phyloP scores from a whole-genome alignment of 1,140 invertebrate species.

The Tetragonula clypearis region DNA sequence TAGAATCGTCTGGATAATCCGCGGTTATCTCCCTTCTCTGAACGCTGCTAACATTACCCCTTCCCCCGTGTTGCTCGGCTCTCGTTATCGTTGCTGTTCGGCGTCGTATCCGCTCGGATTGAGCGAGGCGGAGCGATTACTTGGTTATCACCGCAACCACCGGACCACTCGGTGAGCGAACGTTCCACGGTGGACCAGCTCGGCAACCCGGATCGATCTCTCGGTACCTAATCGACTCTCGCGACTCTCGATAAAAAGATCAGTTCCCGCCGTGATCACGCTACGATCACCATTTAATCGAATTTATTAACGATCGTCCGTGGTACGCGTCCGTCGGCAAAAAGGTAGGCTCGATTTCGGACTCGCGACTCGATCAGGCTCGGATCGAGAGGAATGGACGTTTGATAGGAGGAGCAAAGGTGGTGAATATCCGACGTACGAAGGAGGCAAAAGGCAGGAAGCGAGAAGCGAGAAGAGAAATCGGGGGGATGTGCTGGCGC shows the following conservation, averaged over 20 bases:
- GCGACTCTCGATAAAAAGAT: neutral
- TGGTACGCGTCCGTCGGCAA: neutral
- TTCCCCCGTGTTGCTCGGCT: conserved; percentile 24
- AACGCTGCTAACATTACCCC: conserved; percentile 29
- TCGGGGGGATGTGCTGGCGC: neutral
- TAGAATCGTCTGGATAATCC: conserved; percentile 50
- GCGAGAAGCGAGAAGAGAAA: neutral
- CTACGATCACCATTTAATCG: neutral
- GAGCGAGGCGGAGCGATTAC: conserved; percentile 75
- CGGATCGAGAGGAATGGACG: neutral
- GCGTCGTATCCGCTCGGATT: conserved; percentile 75
- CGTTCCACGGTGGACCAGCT: conserved; percentile 39
- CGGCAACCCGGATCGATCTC: conserved; percentile 9
- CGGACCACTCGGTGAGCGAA: conserved; percentile 49
- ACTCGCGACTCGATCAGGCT: neutral
- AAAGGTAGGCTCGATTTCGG: neutral
- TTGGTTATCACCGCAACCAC: conserved; percentile 73
- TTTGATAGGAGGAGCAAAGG: neutral
- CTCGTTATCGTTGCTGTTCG: conserved; percentile 56
- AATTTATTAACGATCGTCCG: neutral
- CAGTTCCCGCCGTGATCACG: too few relatives aligned
- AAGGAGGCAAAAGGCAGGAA: too few relatives aligned
- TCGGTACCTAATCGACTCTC: neutral
- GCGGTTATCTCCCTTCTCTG: conserved; percentile 10
- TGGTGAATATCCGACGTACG: neutral